phyloP scores from a whole-genome alignment of 2,888 invertebrate species.

The Cataglyphis rosenhaueri region DNA sequence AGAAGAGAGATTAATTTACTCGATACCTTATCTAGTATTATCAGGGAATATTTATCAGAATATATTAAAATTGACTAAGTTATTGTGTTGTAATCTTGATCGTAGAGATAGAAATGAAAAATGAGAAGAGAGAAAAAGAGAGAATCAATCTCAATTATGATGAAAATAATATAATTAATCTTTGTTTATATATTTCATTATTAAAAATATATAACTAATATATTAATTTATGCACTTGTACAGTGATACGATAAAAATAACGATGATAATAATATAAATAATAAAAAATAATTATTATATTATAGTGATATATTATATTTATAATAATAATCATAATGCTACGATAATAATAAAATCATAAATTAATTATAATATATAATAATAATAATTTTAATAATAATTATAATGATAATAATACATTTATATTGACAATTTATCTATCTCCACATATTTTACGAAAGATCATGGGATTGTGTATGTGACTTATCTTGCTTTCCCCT shows the following conservation, averaged over 20 bases:
- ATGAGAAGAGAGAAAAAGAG: neutral
- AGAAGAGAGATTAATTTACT: constrained; percentile 7
- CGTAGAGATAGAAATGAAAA: no score
- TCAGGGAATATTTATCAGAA: neutral
- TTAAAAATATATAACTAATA: neutral
- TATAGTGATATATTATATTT: neutral
- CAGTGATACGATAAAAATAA: neutral
- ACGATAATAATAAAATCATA: neutral
- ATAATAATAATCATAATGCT: neutral
- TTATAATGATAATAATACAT: neutral
- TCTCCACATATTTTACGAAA: neutral
- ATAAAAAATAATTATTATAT: neutral
- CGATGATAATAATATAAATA: neutral
- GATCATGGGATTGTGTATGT: neutral
- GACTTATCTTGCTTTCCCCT: neutral
- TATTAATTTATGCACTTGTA: neutral
- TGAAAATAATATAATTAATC: neutral
- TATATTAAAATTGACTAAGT: neutral
- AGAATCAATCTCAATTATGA: neutral
- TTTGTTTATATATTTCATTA: no score
- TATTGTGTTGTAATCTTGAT: no score
- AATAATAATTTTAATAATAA: neutral
- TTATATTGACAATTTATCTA: neutral
- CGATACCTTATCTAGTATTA: constrained; percentile 6
- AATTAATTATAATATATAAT: neutral